A percentile compares a stretch with the other conserved stretches of the same genome.
Evolutionary conservation across 2,113 vertebrate genomes (phyloP).

Genomic region (Marmota monax): DNA sequence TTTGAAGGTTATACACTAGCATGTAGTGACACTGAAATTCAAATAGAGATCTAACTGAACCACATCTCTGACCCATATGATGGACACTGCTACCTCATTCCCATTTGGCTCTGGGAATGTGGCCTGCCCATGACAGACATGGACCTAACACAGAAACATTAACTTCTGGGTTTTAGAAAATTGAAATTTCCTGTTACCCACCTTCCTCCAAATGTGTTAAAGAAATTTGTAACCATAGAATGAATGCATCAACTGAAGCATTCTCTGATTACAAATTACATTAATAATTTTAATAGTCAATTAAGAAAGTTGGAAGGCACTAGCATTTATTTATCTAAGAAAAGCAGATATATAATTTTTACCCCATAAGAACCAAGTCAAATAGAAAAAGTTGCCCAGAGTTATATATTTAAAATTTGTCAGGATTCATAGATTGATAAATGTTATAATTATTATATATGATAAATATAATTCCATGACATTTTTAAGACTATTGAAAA

Average conservation of each 20-base stretch:
- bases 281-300: not conserved
- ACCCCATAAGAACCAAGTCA: not conserved
- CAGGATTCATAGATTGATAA: slow-evolving; percentile 11
- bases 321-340: slow-evolving; percentile 24
- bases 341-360: not conserved
- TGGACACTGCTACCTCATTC: not conserved
- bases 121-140: not conserved
- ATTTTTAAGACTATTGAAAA: slow-evolving; percentile 26
- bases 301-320: not conserved
- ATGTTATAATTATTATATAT: not conserved
- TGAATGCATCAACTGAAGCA: not conserved
- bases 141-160: not conserved
- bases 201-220: not conserved
- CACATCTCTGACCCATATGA: not conserved
- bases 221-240: not conserved
- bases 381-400: not conserved
- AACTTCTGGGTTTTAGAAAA: not conserved
- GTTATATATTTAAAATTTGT: slow-evolving; percentile 22
- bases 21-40: not conserved
- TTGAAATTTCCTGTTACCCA: no score
- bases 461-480: slow-evolving; percentile 1
- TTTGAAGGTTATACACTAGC: not conserved
- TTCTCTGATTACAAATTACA: not conserved
- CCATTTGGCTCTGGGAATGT: not conserved
- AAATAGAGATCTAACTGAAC: not conserved